Evolutionary conservation across 2,888 invertebrate species (phyloP).

Genomic region (Lingula anatina): DNA sequence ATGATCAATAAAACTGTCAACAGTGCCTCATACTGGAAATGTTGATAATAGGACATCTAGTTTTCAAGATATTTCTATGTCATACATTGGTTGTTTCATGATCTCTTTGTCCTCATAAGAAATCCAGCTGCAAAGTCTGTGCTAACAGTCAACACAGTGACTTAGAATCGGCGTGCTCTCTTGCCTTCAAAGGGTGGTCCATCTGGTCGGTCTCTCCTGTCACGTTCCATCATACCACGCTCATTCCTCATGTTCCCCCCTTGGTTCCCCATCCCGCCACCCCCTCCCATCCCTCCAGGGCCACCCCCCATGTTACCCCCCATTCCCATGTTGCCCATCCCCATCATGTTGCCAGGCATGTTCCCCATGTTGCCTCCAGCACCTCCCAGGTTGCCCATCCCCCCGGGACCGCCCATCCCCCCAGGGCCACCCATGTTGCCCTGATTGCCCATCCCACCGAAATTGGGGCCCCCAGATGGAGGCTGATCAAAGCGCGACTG

Average conservation of each 20-base stretch:
- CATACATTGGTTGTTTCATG: too few relatives aligned
- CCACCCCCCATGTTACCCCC: conserved; percentile 6
- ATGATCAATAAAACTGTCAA: too few relatives aligned
- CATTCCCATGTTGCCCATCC: conserved; percentile 4
- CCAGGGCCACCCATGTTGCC: conserved; percentile 9
- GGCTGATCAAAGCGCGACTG: conserved; percentile 19
- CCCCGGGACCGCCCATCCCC: conserved; percentile 8
- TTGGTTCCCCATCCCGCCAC: too few relatives aligned
- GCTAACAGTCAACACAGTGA: background rate
- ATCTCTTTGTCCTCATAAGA: too few relatives aligned
- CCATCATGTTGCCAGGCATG: too few relatives aligned
- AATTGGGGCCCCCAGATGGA: conserved; percentile 3
- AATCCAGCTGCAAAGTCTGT: too few relatives aligned
- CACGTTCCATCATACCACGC: conserved; percentile 13
- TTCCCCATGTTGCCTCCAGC: conserved; percentile 10
- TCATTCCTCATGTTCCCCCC: too few relatives aligned
- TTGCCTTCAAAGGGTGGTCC: conserved; percentile 15
- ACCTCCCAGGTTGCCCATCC: conserved; percentile 7
- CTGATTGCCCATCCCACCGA: conserved; percentile 6
- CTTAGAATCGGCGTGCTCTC: conserved; percentile 15
- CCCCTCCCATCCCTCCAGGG: conserved; percentile 3
- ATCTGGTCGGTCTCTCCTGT: conserved; percentile 10
- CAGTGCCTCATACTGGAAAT: too few relatives aligned
- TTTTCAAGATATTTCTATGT: too few relatives aligned
- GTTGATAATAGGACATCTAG: too few relatives aligned